Evolutionary conservation across 2,113 vertebrate genomes (phyloP), one percentile per base, ranked within the genome.

Genomic region (Albula glossodonta): DNA sequence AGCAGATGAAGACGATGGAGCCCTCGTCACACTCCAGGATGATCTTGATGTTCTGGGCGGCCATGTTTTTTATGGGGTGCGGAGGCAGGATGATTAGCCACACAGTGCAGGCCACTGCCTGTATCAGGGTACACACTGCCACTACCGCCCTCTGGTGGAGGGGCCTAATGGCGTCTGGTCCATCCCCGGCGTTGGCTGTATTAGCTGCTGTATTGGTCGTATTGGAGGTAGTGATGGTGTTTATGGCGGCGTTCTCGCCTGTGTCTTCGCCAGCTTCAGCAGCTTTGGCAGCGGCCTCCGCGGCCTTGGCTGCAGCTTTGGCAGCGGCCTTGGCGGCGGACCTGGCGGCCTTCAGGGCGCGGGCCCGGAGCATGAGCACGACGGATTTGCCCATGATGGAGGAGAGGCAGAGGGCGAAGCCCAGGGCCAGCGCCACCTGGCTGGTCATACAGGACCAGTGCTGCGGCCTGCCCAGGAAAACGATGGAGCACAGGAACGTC

Each of bases 21-120:
- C 95, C 96, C 88, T 94, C 92, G 17, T 95, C 92, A 66, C 97
- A 97, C 90, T 97, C 96, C 8, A 96, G 94, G 88, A 97, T 96
- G 82, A 97, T 96, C 92, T 96, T 97, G 52, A 96, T 90, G 81
- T 96, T 96, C 92, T 96, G 96, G 78, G 93, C 90, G 0, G 96
- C 95, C 10, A 94, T 97, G 93, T 97, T 97, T 88, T 97, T 97
- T 31, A 94, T 82, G 0, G 96, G 92, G 17, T 90, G 89, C 0
- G 96, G 96, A 3, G 97, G 96, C 1, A 93, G 80, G 48, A 95
- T 82, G 31, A 96, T 83, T 85, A 97, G 93, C 94, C 96, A 97
- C 83, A 95, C 94, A 0, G 91, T 91, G 86, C 96, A 96, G 0
- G 93, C 91, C 50, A 95, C 88, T 5, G 88, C 93, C 93, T 97